Evolutionary conservation across 2,797 vertebrate species (phyloP).

Genomic region (Myoxocephalus aenaeus): DNA sequence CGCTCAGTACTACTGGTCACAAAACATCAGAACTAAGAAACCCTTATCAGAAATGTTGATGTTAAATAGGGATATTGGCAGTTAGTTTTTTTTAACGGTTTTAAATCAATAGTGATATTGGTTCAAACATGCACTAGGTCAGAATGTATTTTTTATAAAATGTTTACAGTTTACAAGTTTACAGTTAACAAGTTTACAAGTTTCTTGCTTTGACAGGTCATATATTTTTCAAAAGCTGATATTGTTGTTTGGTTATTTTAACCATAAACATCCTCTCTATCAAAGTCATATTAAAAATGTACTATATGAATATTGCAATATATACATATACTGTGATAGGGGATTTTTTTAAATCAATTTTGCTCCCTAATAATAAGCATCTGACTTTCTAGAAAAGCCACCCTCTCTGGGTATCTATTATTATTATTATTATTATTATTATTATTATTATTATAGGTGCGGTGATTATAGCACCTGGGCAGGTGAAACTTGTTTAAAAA

Average conservation of each 20-base stretch:
- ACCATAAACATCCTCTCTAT: neutral
- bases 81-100: neutral
- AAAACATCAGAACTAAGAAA: neutral
- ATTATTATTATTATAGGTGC: neutral
- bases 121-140: neutral
- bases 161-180: no score
- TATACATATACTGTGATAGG: neutral
- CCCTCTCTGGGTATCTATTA: neutral
- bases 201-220: neutral
- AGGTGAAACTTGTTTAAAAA: neutral
- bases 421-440: neutral
- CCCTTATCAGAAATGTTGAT: neutral
- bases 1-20: neutral
- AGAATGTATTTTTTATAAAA: neutral
- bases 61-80: neutral
- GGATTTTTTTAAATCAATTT: neutral
- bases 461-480: neutral
- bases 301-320: fast-evolving
- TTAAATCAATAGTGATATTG: neutral
- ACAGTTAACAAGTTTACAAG: no score
- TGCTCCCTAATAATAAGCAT: neutral
- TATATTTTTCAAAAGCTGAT: neutral
- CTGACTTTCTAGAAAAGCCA: neutral
- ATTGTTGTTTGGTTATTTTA: neutral
- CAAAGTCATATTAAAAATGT: neutral